Evolutionary conservation across 2,888 invertebrate species (phyloP), one percentile per base, ranked within the genome.

Genomic region (Lingula anatina): DNA sequence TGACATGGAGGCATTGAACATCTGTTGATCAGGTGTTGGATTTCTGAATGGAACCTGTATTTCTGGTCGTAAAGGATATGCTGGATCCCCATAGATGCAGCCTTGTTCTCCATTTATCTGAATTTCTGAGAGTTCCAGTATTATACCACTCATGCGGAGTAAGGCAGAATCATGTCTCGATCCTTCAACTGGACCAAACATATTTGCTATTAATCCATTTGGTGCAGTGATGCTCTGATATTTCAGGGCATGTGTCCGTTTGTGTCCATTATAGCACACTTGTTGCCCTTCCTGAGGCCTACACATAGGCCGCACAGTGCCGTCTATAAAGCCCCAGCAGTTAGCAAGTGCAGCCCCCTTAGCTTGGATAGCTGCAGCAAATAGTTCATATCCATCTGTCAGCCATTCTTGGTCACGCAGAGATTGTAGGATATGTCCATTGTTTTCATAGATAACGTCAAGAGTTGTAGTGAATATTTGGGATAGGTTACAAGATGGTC

Each of bases 201-300:
- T n/a, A n/a, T n/a, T n/a, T n/a, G n/a, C n/a, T n/a, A n/a, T n/a
- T n/a, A n/a, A n/a, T n/a, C n/a, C n/a, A n/a, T n/a, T n/a, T n/a
- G n/a, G n/a, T n/a, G n/a, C n/a, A n/a, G n/a, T n/a, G n/a, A n/a
- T n/a, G n/a, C n/a, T n/a, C 38, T 38, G 38, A 4, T 20, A 38
- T 38, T 38, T 38, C 4, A 38, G 18, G 15, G 38, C 38, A 38
- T 38, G 38, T 21, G 21, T 21, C 15, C 38, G n/a, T 15, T 38
- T 38, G 21, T 38, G 38, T 5, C 38, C 38, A 38, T 38, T 38
- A 21, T 38, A 38, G 38, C 38, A 38, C 38, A 38, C 21, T 38
- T 21, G 5, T 38, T 38, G 38, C 15, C 21, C 38, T 38, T 5
- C 21, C 18, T 5, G n/a, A 21, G 38, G 38, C 21, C 38, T 38